Base-by-base conservation (phyloP, 2,888 invertebrate genomes). In the Nymphalis urticae region DNA sequence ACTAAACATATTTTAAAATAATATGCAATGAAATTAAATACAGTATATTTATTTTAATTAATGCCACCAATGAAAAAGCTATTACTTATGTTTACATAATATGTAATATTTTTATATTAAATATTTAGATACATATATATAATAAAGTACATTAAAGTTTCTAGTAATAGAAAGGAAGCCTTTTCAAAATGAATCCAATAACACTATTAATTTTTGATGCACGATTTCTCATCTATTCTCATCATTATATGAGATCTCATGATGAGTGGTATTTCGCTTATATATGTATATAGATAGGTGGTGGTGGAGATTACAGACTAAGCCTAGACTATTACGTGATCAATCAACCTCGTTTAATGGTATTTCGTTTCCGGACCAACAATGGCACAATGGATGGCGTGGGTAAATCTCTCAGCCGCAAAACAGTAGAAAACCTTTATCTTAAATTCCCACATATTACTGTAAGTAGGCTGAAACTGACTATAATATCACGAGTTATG, bases 381-480 rank as follows among this genome's bases (percentile, higher is more conserved):
- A 32, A n/a, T 32, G 32, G 17, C 56, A 56, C 56, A 56, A 56
- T 48, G 24, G 61, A 19, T 19, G 4, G 24, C 66, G 66, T 66
- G 66, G 66, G 66, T 66, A 61, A 61, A 21, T 47, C 42, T 54
- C 66, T 27, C 53, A 19, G 21, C 32, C n/a, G 54, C 59, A 54
- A 66, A 66, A 48, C 61, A 61, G 19, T 5, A 53, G 27, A 54
- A 54, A 48, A 48, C 7, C 47, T 47, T 47, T 66, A 66, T 66
- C 66, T 36, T 47, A 54, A 54, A 19, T 66, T 66, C 66, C 62
- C 62, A 66, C 66, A 62, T 62, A 53, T 42, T 32, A 50, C 58
- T 21, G n/a, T 48, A 47, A 58, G 24, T 61, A 17, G 50, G 50
- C 42, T 48, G 36, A 47, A 60, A 53, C 50, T 42, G 8, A 24